Evolutionary conservation across 2,113 vertebrate genomes (phyloP).

Genomic region (Chloroceryle aenea): DNA sequence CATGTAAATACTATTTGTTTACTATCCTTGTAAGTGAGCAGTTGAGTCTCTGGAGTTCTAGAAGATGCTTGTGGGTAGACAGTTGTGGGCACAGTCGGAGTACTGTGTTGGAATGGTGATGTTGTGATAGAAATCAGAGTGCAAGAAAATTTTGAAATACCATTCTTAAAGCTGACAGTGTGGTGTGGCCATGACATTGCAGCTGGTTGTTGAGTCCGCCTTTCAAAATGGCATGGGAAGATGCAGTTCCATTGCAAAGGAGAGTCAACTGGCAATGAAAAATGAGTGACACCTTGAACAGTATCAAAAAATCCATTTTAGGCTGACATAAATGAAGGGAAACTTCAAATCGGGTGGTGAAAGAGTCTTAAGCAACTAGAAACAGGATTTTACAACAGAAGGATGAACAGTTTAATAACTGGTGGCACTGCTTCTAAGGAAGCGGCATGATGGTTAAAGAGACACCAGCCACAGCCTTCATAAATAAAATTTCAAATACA

Average conservation of each 20-base stretch:
- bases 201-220: not conserved
- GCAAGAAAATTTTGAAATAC: not conserved
- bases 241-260: not conserved
- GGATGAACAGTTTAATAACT: not conserved
- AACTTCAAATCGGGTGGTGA: not conserved
- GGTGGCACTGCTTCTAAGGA: not conserved
- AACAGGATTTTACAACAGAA: not conserved
- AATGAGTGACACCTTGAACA: not conserved
- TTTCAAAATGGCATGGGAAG: fast-evolving
- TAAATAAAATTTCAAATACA: not conserved
- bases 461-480: not conserved
- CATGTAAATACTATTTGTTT: not conserved
- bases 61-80: not conserved
- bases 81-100: not conserved
- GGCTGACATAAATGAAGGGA: not conserved
- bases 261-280: not conserved
- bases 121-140: not conserved
- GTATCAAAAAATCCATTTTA: not conserved
- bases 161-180: not conserved
- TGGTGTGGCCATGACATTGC: not conserved
- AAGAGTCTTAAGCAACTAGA: not conserved
- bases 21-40: not conserved
- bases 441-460: not conserved
- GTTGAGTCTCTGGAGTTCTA: not conserved
- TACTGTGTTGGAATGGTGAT: not conserved